phyloP scores from a whole-genome alignment of 2,888 invertebrate genomes.

The Prosopocoilus inquinatus region DNA sequence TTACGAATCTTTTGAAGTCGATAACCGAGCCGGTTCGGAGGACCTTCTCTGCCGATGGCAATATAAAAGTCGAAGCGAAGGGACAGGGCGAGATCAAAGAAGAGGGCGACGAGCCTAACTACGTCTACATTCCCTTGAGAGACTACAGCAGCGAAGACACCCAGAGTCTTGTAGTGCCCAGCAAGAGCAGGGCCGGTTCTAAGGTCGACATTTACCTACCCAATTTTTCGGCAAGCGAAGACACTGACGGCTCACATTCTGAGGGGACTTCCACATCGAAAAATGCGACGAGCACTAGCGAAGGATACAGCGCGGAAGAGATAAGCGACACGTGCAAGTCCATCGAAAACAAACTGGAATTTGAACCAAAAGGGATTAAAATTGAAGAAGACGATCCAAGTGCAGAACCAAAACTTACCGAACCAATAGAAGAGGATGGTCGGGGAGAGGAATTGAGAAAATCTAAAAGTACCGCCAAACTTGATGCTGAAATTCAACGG shows the following conservation, averaged over 20 bases:
- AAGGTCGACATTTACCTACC: too few species aligned
- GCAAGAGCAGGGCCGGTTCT: too few species aligned
- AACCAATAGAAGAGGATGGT: not conserved
- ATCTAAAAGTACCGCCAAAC: not conserved
- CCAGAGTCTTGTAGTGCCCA: too few species aligned
- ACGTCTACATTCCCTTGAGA: conserved; percentile 30
- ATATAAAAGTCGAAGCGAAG: conserved; percentile 2
- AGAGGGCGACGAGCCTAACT: conserved; percentile 17
- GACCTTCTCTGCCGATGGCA: conserved; percentile 12
- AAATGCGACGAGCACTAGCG: too few species aligned
- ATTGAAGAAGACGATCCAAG: too few species aligned
- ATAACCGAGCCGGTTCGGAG: conserved; percentile 19
- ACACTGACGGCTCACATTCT: too few species aligned
- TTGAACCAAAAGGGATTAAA: too few species aligned
- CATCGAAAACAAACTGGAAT: too few species aligned
- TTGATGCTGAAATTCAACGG: not conserved
- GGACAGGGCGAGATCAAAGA: conserved; percentile 7
- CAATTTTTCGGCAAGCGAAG: too few species aligned
- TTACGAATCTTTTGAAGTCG: conserved; percentile 14
- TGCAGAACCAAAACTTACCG: not conserved
- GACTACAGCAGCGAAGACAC: conserved; percentile 12
- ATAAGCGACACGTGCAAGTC: too few species aligned
- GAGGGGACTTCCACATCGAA: too few species aligned
- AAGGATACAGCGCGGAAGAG: too few species aligned
- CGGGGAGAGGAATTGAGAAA: not conserved